Base-by-base conservation (phyloP, 1,140 invertebrate species). In the Bombus pascuorum region DNA sequence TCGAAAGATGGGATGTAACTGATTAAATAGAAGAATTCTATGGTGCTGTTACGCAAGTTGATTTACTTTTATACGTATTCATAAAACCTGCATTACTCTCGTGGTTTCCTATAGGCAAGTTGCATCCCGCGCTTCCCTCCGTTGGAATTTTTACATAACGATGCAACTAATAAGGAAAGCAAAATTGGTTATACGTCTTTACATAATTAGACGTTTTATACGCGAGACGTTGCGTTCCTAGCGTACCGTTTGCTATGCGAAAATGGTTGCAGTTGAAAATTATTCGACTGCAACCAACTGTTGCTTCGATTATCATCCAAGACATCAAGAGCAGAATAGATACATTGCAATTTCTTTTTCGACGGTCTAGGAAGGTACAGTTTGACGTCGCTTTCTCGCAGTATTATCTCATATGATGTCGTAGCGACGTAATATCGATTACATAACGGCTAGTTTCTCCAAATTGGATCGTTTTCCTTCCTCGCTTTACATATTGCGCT, bases 391-490 rank as follows among this genome's bases (percentile, higher is more conserved):
- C 83, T 87, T 89, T 87, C 88, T 70, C 88, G 74, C 32, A 2
- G 34, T 13, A 53, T 83, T 87, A 73, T 89, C 75, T 71, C 81
- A 73, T 32, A 80, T n/a, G 22, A 84, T 57, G 68, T 53, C 66
- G 68, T 25, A 66, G 62, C 47, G 44, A 74, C 76, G 81, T 80
- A 78, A 83, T n/a, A 65, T 5, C 62, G 25, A 53, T 91, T 91
- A 66, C 75, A 59, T 74, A 90, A 90, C 39, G 15, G 32, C 37
- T 65, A 87, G 84, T 86, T 90, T 91, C 84, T 66, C 71, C 34
- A 85, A 91, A 85, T 82, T 88, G 81, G 65, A 71, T 71, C 59
- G 39, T 77, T 86, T 59, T 59, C 13, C 39, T 53, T 59, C 65
- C 39, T 57, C 68, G 59, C 47, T 34, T 32, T 59, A 57, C 62